Conservation (phyloP, 1,140 invertebrate genomes). For the Neotoxoptera formosana region DNA sequence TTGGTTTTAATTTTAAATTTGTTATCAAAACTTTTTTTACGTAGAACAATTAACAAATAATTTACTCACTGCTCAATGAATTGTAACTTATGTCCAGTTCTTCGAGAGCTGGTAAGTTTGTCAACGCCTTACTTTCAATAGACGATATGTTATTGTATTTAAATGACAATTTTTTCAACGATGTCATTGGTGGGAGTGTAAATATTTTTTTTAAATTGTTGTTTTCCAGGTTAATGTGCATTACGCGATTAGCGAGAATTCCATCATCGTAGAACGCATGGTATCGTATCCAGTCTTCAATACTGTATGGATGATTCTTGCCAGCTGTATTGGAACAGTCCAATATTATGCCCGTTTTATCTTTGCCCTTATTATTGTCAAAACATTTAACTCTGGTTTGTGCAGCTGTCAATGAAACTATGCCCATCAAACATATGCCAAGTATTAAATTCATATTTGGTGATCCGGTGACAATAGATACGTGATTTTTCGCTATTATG, state of each 20-base stretch:
- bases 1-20: background rate
- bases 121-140: background rate
- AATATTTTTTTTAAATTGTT: conserved; percentile 8
- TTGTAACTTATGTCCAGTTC: conserved; percentile 48
- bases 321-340: conserved; percentile 27
- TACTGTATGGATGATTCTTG: background rate
- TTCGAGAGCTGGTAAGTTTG: conserved; percentile 20
- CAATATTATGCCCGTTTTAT: background rate
- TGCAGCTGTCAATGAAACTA: background rate
- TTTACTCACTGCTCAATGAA: conserved; percentile 15
- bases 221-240: conserved; percentile 16
- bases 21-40: background rate
- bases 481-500: background rate
- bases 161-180: conserved; percentile 47
- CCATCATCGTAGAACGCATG: background rate
- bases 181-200: background rate
- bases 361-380: background rate
- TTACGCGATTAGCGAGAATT: background rate
- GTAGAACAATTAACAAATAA: background rate
- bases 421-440: background rate
- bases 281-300: conserved; percentile 14
- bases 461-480: background rate
- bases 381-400: conserved; percentile 36
- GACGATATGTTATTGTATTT: conserved; percentile 44
- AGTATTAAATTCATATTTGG: background rate